Evolutionary conservation across 1,140 invertebrate species (phyloP).

Genomic region (Heterodera schachtii): DNA sequence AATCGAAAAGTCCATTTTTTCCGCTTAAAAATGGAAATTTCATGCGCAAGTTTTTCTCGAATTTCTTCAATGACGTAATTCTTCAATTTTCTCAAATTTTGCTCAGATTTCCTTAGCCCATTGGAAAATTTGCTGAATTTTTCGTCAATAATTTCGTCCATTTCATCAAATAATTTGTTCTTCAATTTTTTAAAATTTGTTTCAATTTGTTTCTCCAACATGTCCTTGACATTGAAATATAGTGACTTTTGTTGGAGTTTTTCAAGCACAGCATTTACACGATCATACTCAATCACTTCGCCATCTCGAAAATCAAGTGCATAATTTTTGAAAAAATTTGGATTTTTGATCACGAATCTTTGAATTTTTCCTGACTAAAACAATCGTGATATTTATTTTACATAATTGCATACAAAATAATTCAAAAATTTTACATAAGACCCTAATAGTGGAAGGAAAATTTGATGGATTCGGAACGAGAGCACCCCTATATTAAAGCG

Average conservation of each 20-base stretch:
- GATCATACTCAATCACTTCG: neutral
- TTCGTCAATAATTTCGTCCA: neutral
- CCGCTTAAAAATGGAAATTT: neutral
- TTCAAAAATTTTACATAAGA: too few species aligned
- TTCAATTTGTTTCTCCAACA: neutral
- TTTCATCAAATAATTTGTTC: neutral
- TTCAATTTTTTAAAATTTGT: neutral
- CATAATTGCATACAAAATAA: too few species aligned
- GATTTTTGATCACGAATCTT: neutral
- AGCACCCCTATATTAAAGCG: too few species aligned
- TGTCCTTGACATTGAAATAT: neutral
- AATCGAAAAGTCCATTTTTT: neutral
- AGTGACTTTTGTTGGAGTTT: neutral
- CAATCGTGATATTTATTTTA: too few species aligned
- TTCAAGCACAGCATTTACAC: neutral
- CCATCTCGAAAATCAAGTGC: neutral
- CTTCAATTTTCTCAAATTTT: neutral
- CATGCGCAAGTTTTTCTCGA: neutral
- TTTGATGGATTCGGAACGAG: too few species aligned
- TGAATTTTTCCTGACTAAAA: neutral
- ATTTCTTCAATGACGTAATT: neutral
- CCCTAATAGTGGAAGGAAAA: too few species aligned
- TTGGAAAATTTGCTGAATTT: neutral
- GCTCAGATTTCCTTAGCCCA: neutral
- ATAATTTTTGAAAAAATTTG: conserved; percentile 1